These are phyloP conservation scores for Patella pellucida DNA, from an alignment of 2,888 invertebrate species.

Conservation along the genomic window DNA sequence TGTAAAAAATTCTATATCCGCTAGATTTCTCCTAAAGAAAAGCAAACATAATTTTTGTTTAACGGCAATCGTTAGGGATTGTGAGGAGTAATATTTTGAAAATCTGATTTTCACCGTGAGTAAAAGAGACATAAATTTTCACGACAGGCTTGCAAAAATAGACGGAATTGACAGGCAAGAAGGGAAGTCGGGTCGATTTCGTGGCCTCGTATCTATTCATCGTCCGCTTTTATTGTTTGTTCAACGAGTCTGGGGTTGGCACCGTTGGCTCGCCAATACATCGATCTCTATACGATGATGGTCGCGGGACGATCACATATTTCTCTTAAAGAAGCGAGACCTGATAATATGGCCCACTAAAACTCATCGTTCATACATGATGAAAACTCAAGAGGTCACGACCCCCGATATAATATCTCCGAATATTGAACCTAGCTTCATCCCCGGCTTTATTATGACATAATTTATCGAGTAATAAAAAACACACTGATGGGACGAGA, in stretches of 20 bases:
- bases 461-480: neutral
- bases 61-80: too few species aligned
- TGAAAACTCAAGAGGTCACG: neutral
- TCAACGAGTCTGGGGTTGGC: neutral
- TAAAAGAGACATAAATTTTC: too few species aligned
- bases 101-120: too few species aligned
- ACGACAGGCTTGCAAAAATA: neutral
- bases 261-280: neutral
- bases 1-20: too few species aligned
- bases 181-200: slow-evolving; percentile 1
- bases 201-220: neutral
- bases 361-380: neutral
- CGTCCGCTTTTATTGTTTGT: neutral
- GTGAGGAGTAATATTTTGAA: too few species aligned
- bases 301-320: too few species aligned
- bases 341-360: too few species aligned
- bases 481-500: too few species aligned
- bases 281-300: neutral
- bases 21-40: too few species aligned
- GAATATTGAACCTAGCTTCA: neutral
- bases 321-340: too few species aligned
- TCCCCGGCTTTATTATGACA: neutral
- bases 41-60: too few species aligned
- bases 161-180: neutral
- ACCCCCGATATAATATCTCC: neutral